A percentile compares a stretch with the other conserved stretches of the same genome.
These are phyloP conservation scores for Lepeophtheirus nordmannii DNA, from an alignment of 2,888 invertebrate genomes.

Conservation along the genomic window DNA sequence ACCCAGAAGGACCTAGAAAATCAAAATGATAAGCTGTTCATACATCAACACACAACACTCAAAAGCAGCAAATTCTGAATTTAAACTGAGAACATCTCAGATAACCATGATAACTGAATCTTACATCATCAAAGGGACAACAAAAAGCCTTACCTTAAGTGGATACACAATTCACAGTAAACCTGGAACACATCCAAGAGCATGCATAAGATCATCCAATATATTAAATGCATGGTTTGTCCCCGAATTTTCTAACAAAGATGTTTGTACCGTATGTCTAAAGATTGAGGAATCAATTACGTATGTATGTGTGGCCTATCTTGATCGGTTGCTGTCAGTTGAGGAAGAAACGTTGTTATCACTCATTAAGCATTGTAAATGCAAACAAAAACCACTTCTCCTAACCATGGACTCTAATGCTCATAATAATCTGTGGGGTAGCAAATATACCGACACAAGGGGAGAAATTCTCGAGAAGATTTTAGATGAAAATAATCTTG, in stretches of 20 bases:
- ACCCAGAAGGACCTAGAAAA: background rate
- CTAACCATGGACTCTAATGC: too few relatives aligned
- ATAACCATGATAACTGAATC: background rate
- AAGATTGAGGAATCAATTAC: too few relatives aligned
- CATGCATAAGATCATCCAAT: background rate
- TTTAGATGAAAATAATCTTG: too few relatives aligned
- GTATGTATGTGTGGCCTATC: too few relatives aligned
- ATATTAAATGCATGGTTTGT: background rate
- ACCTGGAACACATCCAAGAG: background rate
- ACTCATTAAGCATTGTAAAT: too few relatives aligned
- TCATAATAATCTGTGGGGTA: too few relatives aligned
- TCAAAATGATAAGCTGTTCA: too few relatives aligned
- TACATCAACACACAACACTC: background rate
- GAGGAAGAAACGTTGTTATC: too few relatives aligned
- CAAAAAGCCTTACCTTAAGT: background rate
- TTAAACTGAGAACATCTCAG: background rate
- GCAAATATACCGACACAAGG: too few relatives aligned
- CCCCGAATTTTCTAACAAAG: background rate
- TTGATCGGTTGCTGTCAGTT: too few relatives aligned
- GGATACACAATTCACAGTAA: background rate
- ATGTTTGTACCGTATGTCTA: background rate
- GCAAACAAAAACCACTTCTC: too few relatives aligned
- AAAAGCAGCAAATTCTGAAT: background rate
- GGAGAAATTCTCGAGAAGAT: too few relatives aligned
- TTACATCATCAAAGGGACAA: background rate